phyloP scores from a whole-genome alignment of 2,113 vertebrate species.

The Corvus moneduloides region DNA sequence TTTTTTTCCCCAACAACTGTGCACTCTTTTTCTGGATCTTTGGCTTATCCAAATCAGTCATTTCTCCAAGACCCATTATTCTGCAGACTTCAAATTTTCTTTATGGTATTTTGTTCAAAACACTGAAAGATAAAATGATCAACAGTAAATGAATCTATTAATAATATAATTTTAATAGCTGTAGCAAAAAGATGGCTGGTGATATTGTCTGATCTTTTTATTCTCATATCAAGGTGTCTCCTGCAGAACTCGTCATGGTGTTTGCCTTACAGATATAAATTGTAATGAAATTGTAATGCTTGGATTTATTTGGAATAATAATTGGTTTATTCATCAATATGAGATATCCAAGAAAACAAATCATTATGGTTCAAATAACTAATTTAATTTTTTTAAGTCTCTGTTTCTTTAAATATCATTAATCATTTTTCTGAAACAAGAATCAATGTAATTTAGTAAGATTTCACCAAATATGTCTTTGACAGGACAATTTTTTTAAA shows the following conservation, averaged over 20 bases:
- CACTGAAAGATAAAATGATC: background rate
- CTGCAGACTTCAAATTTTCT: background rate
- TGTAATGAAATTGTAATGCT: background rate
- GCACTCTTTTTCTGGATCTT: background rate
- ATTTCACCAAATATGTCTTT: background rate
- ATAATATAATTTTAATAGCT: background rate
- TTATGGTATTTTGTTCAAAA: background rate
- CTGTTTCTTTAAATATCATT: background rate
- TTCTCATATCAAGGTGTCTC: background rate
- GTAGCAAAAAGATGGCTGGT: background rate
- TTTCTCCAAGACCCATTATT: background rate
- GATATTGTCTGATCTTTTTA: background rate
- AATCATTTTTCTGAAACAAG: background rate
- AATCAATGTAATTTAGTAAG: background rate
- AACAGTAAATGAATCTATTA: background rate
- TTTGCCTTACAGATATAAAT: background rate
- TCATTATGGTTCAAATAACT: background rate
- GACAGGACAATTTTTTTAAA: background rate
- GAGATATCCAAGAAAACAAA: background rate
- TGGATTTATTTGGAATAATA: background rate
- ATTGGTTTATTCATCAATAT: background rate
- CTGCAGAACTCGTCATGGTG: background rate
- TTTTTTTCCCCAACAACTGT: background rate
- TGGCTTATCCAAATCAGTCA: background rate
- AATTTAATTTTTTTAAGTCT: background rate